Conservation (phyloP, 2,888 invertebrate genomes). For the Athalia rosae region DNA sequence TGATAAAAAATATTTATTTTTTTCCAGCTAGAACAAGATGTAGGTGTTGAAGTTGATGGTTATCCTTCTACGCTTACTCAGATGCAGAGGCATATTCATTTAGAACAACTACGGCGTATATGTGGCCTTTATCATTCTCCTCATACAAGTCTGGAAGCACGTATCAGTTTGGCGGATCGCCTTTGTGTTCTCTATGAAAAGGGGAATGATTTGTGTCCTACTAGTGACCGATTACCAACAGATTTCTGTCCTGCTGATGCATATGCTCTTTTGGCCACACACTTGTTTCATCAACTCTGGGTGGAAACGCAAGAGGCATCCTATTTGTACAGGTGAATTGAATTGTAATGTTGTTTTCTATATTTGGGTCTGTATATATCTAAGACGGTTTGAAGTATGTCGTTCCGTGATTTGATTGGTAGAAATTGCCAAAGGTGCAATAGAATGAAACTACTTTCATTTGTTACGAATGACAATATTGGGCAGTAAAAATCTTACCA, state of each 20-base stretch:
- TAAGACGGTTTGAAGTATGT: too few species aligned
- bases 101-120: conserved; percentile 84
- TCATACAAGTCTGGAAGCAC: conserved; percentile 59
- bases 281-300: conserved; percentile 79
- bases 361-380: not conserved
- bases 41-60: conserved; percentile 67
- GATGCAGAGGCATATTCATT: conserved; percentile 89
- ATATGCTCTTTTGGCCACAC: conserved; percentile 87
- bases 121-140: conserved; percentile 79
- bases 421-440: too few species aligned
- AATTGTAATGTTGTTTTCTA: not conserved
- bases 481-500: not conserved
- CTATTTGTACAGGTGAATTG: conserved; percentile 69
- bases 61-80: conserved; percentile 76
- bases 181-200: conserved; percentile 66
- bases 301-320: conserved; percentile 72
- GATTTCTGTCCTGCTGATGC: conserved; percentile 87
- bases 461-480: too few species aligned
- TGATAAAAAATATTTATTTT: conserved; percentile 34
- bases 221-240: conserved; percentile 78
- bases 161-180: conserved; percentile 62
- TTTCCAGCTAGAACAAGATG: conserved; percentile 65
- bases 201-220: conserved; percentile 66
- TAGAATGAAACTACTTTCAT: too few species aligned
- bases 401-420: too few species aligned